These are phyloP conservation scores for Melinaea marsaeus DNA, from an alignment of 2,888 invertebrate species.

Conservation along the genomic window DNA sequence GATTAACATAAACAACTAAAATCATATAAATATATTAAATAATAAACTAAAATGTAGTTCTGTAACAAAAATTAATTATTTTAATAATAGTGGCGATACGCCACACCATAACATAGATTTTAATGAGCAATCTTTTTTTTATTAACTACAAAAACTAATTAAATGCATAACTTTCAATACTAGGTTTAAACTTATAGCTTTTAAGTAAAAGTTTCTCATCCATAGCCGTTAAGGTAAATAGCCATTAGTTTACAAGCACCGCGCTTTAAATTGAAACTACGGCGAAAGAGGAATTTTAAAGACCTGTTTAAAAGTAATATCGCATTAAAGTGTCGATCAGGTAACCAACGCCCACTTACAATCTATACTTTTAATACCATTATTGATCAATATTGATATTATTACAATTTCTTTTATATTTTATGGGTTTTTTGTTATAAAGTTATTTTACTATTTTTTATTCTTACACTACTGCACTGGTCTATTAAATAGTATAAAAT, in stretches of 20 bases:
- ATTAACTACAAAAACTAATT: too few species aligned
- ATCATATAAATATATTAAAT: too few species aligned
- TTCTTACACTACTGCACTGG: too few species aligned
- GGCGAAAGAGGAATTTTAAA: conserved; percentile 40
- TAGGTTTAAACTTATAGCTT: background rate
- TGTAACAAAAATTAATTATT: too few species aligned
- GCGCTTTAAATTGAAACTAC: conserved; percentile 40
- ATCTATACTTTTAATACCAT: conserved; percentile 23
- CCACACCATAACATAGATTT: too few species aligned
- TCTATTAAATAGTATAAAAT: too few species aligned
- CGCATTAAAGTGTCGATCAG: conserved; percentile 38
- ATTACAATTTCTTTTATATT: background rate
- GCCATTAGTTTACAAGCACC: conserved; percentile 36
- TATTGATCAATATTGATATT: conserved; percentile 6
- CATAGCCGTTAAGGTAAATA: conserved; percentile 25
- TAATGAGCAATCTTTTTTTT: too few species aligned
- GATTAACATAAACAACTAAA: too few species aligned
- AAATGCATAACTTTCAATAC: background rate
- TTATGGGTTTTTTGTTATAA: too few species aligned
- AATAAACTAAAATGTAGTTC: too few species aligned
- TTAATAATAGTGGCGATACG: too few species aligned
- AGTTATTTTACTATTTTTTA: too few species aligned
- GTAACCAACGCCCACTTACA: conserved; percentile 36
- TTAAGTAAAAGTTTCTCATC: background rate
- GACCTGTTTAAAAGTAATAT: conserved; percentile 39